phyloP scores from a whole-genome alignment of 2,888 invertebrate genomes.

The Drosophila neutralis region DNA sequence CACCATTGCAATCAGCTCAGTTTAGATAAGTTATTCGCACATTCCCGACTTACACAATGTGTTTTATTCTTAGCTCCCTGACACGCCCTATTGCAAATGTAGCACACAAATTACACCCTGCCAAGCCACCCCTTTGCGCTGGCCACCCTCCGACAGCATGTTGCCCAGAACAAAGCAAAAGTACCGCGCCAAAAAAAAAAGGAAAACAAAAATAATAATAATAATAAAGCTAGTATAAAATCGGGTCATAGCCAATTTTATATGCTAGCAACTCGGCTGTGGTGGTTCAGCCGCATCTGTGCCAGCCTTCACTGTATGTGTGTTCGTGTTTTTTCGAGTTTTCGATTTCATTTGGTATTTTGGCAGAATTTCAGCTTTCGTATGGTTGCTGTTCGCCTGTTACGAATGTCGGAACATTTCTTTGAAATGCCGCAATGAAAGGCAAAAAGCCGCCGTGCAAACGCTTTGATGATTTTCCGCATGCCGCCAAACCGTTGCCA shows the following conservation, averaged over 20 bases:
- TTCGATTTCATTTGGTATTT: conserved; percentile 72
- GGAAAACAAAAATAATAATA: conserved; percentile 11
- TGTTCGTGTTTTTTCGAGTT: conserved; percentile 56
- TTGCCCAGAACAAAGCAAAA: conserved; percentile 38
- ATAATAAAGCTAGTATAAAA: conserved; percentile 69
- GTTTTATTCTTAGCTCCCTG: conserved; percentile 13
- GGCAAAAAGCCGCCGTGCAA: conserved; percentile 75
- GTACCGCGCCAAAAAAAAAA: conserved; percentile 27
- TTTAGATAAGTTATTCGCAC: conserved; percentile 16
- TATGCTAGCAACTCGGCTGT: conserved; percentile 55
- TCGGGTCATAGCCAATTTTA: conserved; percentile 78
- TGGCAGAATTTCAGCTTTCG: conserved; percentile 70
- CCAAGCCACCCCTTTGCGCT: conserved; percentile 9
- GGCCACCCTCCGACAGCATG: conserved; percentile 6
- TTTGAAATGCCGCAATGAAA: conserved; percentile 78
- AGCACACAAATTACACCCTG: conserved; percentile 13
- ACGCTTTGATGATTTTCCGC: conserved; percentile 78
- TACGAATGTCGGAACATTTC: conserved; percentile 80
- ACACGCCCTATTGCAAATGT: conserved; percentile 39
- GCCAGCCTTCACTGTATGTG: conserved; percentile 25
- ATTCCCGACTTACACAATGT: conserved; percentile 46
- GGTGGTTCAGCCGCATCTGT: conserved; percentile 52
- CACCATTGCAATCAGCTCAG: neutral
- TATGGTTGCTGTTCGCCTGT: conserved; percentile 72
- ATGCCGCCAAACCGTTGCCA: conserved; percentile 60